Percentiles rank a stretch among this genome's conserved stretches.
These are phyloP conservation scores for Lochmaea capreae DNA, from an alignment of 2,888 invertebrate species.

Conservation along the genomic window DNA sequence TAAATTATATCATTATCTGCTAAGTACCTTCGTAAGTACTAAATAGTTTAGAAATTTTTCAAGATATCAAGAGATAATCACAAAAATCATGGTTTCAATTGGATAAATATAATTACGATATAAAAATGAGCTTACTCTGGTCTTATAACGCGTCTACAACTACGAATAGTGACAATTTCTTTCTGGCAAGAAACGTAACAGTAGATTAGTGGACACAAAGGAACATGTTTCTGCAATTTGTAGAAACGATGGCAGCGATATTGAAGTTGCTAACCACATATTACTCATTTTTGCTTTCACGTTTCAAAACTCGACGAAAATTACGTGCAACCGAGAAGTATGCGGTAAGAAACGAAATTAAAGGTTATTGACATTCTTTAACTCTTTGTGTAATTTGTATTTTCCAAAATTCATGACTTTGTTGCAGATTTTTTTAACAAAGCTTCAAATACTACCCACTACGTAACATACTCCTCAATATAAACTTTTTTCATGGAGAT, in stretches of 20 bases:
- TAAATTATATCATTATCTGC: too few species aligned
- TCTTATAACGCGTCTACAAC: not conserved
- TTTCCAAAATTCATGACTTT: too few species aligned
- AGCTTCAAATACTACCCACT: too few species aligned
- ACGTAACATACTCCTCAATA: too few species aligned
- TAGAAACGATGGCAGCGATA: constrained; percentile 24
- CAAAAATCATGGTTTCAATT: too few species aligned
- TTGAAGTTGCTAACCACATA: constrained; percentile 20
- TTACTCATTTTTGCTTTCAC: constrained; percentile 5
- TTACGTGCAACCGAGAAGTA: not conserved
- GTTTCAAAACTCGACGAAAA: not conserved
- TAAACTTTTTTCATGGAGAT: too few species aligned
- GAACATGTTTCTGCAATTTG: constrained; percentile 43
- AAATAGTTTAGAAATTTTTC: too few species aligned
- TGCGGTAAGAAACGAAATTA: not conserved
- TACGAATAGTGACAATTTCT: constrained; percentile 36
- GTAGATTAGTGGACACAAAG: constrained; percentile 27
- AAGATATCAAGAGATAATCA: too few species aligned
- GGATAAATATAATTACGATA: too few species aligned
- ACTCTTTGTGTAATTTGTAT: not conserved
- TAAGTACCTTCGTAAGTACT: too few species aligned
- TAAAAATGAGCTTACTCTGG: too few species aligned
- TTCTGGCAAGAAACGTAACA: constrained; percentile 28
- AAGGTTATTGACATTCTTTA: not conserved
- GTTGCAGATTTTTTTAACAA: too few species aligned